Evolutionary conservation across 2,888 invertebrate species (phyloP), one percentile per base, ranked within the genome.

Genomic region (Zaprionus bogoriensis): DNA sequence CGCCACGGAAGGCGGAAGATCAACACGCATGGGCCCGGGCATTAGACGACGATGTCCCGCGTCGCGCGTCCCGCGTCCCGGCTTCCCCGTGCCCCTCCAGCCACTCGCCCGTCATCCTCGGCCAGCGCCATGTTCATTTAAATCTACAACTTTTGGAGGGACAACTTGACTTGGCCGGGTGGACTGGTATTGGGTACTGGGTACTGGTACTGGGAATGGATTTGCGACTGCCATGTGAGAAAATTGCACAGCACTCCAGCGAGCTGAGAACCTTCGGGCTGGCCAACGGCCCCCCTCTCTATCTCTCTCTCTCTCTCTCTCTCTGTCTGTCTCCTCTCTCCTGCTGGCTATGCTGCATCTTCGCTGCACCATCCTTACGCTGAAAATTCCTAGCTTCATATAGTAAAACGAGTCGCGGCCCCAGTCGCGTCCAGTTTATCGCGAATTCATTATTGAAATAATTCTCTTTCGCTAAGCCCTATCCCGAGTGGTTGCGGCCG

Each of bases 61-160:
- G 61, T 63, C 62, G 53, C 46, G n/a, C n/a, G 14, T 20, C 27
- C 27, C 9, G n/a, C 2, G 5, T n/a, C 6, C n/a, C 22, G 10
- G 23, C 23, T 10, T 39, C 20, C 10, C 2, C 4, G 5, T 20
- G 6, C 41, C n/a, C 10, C 19, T 7, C 36, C 6, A 1, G 20
- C 2, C 27, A 6, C 4, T 27, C 27, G 6, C 5, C 27, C 27
- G 10, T 10, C 5, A 27, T 22, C 41, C 50, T 54, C 66, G 67
- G 59, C 62, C 83, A 78, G 74, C 83, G 80, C 74, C 87, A 82
- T 87, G 87, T 87, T 87, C 83, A 87, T 87, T 84, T 84, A 87
- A 85, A 86, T 87, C 86, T 83, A 86, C 86, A 87, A 87, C 83
- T 70, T 76, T 85, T 74, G 75, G 87, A 89, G 89, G 87, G 87